Base-by-base conservation (phyloP, 1,140 invertebrate genomes). In the Portunus trituberculatus region DNA sequence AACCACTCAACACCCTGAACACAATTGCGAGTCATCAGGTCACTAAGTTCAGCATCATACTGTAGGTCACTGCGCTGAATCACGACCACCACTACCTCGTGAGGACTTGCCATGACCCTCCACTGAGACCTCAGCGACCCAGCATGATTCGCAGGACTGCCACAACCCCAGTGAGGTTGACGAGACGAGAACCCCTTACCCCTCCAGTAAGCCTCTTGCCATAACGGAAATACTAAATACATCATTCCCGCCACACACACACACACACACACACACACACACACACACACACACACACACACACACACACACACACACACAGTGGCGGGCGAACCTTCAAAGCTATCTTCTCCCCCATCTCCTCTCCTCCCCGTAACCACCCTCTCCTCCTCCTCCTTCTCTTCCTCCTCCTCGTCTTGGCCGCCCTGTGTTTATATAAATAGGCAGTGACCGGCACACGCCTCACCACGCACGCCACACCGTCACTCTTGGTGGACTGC, bases 391-490 rank as follows among this genome's bases (percentile, higher is more conserved):
- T 2, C n/a, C 67, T 76, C 67, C 67, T n/a, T 25, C 67, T 76
- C 67, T 25, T n/a, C 67, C 67, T n/a, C 20, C 20, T n/a, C 67
- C 12, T 76, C 67, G 67, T 76, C 67, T 76, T 76, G 67, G 67
- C 67, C 67, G 67, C 67, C n/a, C 67, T 76, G 67, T 76, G 67
- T 76, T 76, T 76, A n/a, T 76, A 76, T 76, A 76, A 76, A 76
- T 76, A 76, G 67, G 67, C 12, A n/a, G 12, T 76, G 67, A 76
- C 67, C 67, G 67, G 20, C 67, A 76, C 67, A 76, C 67, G 67
- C 67, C 67, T 76, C 67, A 2, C 67, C 67, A 76, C 67, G 67
- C 67, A 76, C 67, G 67, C 67, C 67, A 76, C 67, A 76, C n/a
- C 67, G 25, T 76, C 67, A 76, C 67, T 76, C 67, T n/a, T 7